Percentiles rank a stretch among this genome's conserved stretches.
These are phyloP conservation scores for Pogonophryne albipinna DNA, from an alignment of 2,797 vertebrate genomes.

Conservation along the genomic window DNA sequence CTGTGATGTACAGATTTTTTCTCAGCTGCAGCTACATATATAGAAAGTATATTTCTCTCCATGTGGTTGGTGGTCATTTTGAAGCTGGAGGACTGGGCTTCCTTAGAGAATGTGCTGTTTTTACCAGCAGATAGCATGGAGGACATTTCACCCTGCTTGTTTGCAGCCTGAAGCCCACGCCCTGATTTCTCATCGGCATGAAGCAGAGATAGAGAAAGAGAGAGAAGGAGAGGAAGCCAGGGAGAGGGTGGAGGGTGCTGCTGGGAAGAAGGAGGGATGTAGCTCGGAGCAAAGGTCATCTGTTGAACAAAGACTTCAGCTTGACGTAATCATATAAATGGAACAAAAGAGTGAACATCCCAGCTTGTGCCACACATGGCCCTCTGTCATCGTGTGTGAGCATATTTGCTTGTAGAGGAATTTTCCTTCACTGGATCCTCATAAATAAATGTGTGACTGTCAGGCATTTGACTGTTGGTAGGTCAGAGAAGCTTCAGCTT, in stretches of 20 bases:
- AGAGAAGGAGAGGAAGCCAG: background rate
- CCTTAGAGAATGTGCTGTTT: constrained; percentile 10
- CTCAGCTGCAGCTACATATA: constrained; percentile 40
- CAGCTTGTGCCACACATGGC: constrained; percentile 21
- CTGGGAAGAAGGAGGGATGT: constrained; percentile 15
- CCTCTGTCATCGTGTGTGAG: background rate
- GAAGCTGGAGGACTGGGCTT: constrained; percentile 21
- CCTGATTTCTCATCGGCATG: constrained; percentile 3
- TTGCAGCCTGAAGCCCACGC: background rate
- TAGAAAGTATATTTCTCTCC: constrained; percentile 33
- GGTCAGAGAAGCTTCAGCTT: constrained; percentile 40
- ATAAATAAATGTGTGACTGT: constrained; percentile 24
- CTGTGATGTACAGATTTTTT: constrained; percentile 49
- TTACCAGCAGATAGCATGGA: background rate
- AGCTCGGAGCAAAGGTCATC: constrained; percentile 50
- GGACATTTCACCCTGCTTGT: constrained; percentile 7
- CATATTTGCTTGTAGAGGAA: constrained; percentile 41
- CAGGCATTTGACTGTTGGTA: constrained; percentile 41
- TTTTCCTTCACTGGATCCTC: constrained; percentile 38
- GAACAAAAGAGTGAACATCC: constrained; percentile 44
- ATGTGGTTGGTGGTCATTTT: constrained; percentile 46
- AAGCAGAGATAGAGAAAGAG: constrained; percentile 12
- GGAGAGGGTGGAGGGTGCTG: constrained; percentile 18
- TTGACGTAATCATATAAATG: constrained; percentile 37
- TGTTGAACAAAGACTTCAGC: constrained; percentile 53